Evolutionary conservation across 2,797 vertebrate species (phyloP), one percentile per base, ranked within the genome.

Genomic region (Lemur catta): DNA sequence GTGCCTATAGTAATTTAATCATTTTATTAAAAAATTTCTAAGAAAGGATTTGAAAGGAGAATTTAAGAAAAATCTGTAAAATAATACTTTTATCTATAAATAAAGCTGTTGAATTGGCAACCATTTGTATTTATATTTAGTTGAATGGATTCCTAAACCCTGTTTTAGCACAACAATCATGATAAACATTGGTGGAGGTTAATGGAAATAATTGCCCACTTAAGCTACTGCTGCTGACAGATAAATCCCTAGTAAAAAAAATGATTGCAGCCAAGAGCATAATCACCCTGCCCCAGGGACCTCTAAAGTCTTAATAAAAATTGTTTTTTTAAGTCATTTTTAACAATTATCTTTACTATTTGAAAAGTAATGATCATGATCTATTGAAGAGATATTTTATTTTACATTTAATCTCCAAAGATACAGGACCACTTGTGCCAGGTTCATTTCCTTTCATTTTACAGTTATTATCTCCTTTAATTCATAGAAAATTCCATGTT

Each of bases 151-250:
- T 89, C 8, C 41, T 84, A 48, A 50, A 22, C 4, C 6, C 8
- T 80, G 1, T 63, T 95, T 96, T 38, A 94, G 35, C 52, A 80
- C 82, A 76, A 89, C 35, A 94, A 48, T 71, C 41, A 81, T 90
- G 76, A 90, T 78, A 97, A 95, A 92, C 7, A 52, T 57, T 78
- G 81, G 76, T 90, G 30, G 67, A 90, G 50, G 81, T 95, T 97
- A 95, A 93, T 69, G 69, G 96, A 46, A 46, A 81, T 95, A 95
- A 97, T 95, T 85, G 59, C 76, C 84, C 74, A 96, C 86, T 97
- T 93, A 11, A 78, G n/a, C 61, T 84, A 89, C 80, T 52, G 35
- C 72, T 85, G 59, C 48, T 93, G 52, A 92, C 76, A 88, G 92
- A 95, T 76, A 96, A 84, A 94, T 95, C 20, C 12, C 33, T 82